phyloP scores from a whole-genome alignment of 2,888 invertebrate species.

The Amphipoea oculea region DNA sequence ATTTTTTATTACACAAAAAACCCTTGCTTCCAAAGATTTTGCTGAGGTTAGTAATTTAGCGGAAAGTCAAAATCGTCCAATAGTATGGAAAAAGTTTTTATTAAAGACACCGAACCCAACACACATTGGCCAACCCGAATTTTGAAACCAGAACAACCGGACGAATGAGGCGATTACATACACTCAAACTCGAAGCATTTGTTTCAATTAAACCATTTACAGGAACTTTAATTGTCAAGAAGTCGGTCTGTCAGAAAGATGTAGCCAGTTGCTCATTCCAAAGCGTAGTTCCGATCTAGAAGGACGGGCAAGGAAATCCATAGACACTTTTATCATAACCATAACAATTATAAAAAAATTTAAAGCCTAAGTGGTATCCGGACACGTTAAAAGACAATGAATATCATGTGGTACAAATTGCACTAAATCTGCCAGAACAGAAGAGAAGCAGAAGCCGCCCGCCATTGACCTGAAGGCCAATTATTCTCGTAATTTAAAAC shows the following conservation, averaged over 20 bases:
- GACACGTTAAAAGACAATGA: no score
- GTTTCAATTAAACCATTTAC: not conserved
- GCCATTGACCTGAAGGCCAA: no score
- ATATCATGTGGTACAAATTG: no score
- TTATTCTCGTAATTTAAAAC: no score
- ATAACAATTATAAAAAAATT: not conserved
- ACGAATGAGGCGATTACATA: not conserved
- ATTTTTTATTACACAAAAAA: not conserved
- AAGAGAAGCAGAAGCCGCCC: no score
- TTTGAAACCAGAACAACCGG: not conserved
- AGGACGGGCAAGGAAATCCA: not conserved
- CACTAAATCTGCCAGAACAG: no score
- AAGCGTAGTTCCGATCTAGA: not conserved
- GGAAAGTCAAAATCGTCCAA: not conserved
- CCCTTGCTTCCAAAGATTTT: not conserved
- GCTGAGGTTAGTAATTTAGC: not conserved
- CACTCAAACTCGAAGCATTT: not conserved
- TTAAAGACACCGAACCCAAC: not conserved
- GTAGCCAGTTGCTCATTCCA: not conserved
- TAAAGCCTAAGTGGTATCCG: no score
- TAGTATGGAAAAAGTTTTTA: not conserved
- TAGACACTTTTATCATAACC: not conserved
- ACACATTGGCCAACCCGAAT: not conserved
- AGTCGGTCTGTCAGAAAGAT: not conserved
- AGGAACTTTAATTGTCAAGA: not conserved